phyloP scores from a whole-genome alignment of 2,113 vertebrate genomes.

The Lepisosteus oculatus region DNA sequence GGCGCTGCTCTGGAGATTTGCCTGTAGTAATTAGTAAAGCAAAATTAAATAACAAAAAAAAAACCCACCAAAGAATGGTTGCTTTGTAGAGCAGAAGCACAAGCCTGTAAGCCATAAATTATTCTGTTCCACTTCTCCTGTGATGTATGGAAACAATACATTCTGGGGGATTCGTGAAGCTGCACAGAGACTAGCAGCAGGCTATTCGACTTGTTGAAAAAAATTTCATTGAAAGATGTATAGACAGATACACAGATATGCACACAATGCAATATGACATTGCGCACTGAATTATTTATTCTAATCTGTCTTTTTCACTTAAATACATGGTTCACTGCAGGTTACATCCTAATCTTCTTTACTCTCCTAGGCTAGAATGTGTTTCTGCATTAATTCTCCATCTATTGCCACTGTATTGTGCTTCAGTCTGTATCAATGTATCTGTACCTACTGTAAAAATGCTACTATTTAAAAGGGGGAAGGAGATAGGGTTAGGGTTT shows the following conservation, averaged over 20 bases:
- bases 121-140: no score
- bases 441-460: background rate
- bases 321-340: conserved; percentile 3
- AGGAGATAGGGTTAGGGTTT: background rate
- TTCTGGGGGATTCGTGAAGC: background rate
- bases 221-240: conserved; percentile 5
- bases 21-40: no score
- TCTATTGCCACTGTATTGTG: background rate
- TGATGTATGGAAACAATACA: no score
- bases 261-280: background rate
- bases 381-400: no score
- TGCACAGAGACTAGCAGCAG: background rate
- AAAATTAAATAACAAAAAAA: no score
- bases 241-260: background rate
- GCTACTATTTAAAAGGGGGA: background rate
- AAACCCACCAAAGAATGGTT: no score
- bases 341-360: conserved; percentile 5
- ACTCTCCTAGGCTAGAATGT: no score
- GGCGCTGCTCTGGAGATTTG: no score
- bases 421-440: conserved; percentile 3
- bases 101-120: no score
- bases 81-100: no score
- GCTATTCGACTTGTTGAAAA: background rate
- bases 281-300: conserved; percentile 12
- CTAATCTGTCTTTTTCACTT: conserved; percentile 1